Base-by-base conservation (phyloP, 2,113 vertebrate genomes). In the Cryptomyrus ogoouensis region DNA sequence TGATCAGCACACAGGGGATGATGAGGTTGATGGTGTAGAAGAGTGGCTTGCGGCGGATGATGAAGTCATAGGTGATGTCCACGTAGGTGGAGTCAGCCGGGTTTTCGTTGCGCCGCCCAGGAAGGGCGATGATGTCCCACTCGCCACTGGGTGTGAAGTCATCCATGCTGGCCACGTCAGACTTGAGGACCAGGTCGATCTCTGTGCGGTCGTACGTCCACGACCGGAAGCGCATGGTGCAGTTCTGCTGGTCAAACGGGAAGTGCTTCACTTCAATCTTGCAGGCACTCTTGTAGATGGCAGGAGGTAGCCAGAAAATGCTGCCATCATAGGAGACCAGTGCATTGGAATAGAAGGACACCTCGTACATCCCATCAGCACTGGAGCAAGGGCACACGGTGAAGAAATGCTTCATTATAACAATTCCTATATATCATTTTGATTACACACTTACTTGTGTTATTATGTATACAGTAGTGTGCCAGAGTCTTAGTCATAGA, bases 11-110 rank as follows among this genome's bases (percentile, higher is more conserved):
- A 21, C 98, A 99, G 1, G 98, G 98, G 91, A 98, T 98, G 94
- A 99, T 99, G 90, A 99, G 97, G 93, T 99, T 99, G 94, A 99
- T 99, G 92, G 98, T 98, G 94, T 99, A 99, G 95, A 99, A 99
- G 83, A 99, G 97, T 0, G 98, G 98, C 92, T 99, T 99, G 90
- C 98, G 95, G 50, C 98, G 97, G 66, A 99, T 98, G 90, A 99
- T 97, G 94, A 99, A 99, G 94, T 99, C 98, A 0, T 99, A 99
- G 0, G 98, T 99, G 95, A 99, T 99, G 93, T 99, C 98, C 92
- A 99, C 98, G 0, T 99, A 99, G 77, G 97, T 96, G 88, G 97
- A 96, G 92, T 99, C 98, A 0, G 95, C 96, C 0, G 97, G 97
- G 94, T 98, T 97, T 95, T 98, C 98, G 0, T 98, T 98, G 62